Evolutionary conservation across 2,113 vertebrate genomes (phyloP).

Genomic region (Martes martes): DNA sequence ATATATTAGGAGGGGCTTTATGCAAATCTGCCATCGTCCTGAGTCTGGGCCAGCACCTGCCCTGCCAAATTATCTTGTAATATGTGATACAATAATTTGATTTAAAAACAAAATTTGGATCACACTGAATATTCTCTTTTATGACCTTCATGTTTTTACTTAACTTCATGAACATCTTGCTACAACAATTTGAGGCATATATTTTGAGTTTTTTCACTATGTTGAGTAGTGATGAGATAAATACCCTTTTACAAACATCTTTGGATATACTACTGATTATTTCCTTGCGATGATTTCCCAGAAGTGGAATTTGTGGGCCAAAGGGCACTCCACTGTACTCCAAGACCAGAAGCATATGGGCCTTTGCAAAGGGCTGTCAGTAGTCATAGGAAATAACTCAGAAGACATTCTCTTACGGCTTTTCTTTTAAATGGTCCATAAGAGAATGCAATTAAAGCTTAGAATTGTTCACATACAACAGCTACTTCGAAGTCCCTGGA

Average conservation of each 20-base stretch:
- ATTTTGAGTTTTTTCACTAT: not conserved
- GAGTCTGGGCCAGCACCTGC: not conserved
- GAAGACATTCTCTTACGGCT: not conserved
- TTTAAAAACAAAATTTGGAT: slow-evolving; percentile 16
- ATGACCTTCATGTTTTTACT: not conserved
- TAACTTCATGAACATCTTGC: not conserved
- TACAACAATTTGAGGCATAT: not conserved
- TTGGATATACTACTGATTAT: not conserved
- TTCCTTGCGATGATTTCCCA: not conserved
- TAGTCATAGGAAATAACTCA: not conserved
- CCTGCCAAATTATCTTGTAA: not conserved
- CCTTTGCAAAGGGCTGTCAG: not conserved
- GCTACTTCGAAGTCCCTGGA: not conserved
- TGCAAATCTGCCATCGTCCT: not conserved
- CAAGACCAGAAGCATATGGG: not conserved
- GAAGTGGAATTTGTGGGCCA: not conserved
- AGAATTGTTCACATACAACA: not conserved
- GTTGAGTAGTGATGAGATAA: not conserved
- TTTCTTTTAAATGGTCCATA: not conserved
- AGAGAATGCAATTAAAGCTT: not conserved
- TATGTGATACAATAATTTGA: not conserved
- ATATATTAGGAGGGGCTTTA: not conserved
- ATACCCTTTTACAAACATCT: not conserved
- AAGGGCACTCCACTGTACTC: not conserved
- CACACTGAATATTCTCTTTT: not conserved